These are phyloP conservation scores for Thereva nobilitata DNA, from an alignment of 2,888 invertebrate species.

Conservation along the genomic window DNA sequence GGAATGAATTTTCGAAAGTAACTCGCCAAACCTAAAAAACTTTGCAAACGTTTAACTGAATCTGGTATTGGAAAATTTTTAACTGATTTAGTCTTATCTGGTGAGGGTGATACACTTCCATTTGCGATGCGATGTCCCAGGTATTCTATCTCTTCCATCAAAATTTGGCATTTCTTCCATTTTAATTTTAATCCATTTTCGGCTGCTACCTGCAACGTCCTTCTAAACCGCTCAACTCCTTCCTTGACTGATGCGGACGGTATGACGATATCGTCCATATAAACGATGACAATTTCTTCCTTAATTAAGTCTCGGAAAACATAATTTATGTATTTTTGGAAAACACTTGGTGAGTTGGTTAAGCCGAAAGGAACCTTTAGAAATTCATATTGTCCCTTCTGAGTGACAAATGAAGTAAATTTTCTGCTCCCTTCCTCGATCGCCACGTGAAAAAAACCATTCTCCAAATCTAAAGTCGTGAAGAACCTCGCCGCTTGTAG, in stretches of 20 bases:
- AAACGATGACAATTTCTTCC: not conserved
- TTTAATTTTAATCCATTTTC: not conserved
- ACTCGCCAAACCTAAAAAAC: not conserved
- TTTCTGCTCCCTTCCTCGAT: too few relatives aligned
- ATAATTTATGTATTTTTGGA: not conserved
- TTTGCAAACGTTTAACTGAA: not conserved
- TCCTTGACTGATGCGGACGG: not conserved
- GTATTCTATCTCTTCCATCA: not conserved
- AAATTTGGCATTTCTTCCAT: not conserved
- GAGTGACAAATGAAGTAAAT: too few relatives aligned
- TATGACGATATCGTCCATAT: conserved; percentile 10
- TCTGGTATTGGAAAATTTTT: not conserved
- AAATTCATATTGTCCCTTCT: too few relatives aligned
- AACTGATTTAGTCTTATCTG: not conserved
- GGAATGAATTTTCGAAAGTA: conserved; percentile 13
- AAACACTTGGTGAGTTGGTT: not conserved
- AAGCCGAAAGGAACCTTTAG: not conserved
- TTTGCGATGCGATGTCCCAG: not conserved
- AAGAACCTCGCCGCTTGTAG: conserved; percentile 33
- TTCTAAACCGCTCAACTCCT: too few relatives aligned
- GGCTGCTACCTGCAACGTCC: too few relatives aligned
- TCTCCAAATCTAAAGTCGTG: too few relatives aligned
- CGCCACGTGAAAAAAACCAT: too few relatives aligned
- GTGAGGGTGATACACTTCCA: not conserved
- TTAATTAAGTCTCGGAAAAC: not conserved